Conservation (phyloP, 1,140 invertebrate genomes). For the Conus betulinus region DNA sequence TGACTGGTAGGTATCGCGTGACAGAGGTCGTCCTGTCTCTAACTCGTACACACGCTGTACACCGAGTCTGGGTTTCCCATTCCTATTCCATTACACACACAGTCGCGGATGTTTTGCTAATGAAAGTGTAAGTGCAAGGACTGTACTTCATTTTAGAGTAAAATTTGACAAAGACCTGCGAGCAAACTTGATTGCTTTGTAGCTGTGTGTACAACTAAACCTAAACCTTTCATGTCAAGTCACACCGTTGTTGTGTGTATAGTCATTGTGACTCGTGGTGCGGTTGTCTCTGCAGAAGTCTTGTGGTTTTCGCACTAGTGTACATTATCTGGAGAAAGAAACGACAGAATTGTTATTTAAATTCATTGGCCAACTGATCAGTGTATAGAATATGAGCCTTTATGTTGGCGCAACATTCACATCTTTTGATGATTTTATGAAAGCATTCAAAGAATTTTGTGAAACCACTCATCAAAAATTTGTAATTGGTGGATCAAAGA, state of each 20-base stretch:
- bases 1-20: no score
- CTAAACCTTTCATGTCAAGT: no score
- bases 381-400: neutral
- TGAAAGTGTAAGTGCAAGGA: no score
- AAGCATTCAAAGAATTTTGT: constrained; percentile 26
- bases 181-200: no score
- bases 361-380: neutral
- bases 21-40: no score
- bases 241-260: neutral
- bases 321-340: neutral
- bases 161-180: no score
- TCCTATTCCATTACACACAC: no score
- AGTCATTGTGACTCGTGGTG: neutral
- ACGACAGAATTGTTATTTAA: neutral
- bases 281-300: constrained; percentile 14
- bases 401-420: constrained; percentile 22
- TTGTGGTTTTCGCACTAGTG: neutral
- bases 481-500: constrained; percentile 14
- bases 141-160: no score
- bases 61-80: no score
- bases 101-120: no score
- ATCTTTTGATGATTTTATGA: constrained; percentile 10
- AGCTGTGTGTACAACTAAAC: no score
- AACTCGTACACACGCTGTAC: no score
- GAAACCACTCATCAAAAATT: constrained; percentile 26